These are phyloP conservation scores for Agrypnus murinus DNA, from an alignment of 2,888 invertebrate species.

Conservation along the genomic window DNA sequence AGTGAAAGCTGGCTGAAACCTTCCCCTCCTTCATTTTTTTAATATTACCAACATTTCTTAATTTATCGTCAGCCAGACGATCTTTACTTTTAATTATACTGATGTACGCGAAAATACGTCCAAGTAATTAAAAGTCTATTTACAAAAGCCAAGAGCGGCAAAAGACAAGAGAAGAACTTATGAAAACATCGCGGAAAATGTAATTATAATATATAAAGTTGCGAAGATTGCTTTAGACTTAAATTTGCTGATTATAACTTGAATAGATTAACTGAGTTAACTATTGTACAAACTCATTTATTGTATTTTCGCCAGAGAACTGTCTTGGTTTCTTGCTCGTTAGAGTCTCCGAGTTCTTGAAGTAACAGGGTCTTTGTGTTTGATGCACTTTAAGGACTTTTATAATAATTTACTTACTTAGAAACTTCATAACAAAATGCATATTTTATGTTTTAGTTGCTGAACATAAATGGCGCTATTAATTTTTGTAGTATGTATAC, in stretches of 20 bases:
- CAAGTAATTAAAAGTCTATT: slow-evolving; percentile 24
- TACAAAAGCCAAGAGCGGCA: slow-evolving; percentile 16
- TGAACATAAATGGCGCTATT: too few species aligned
- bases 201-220: slow-evolving; percentile 23
- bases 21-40: slow-evolving; percentile 20
- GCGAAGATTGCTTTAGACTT: slow-evolving; percentile 16
- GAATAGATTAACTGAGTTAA: slow-evolving; percentile 14
- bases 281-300: slow-evolving; percentile 20
- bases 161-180: slow-evolving; percentile 7
- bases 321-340: slow-evolving; percentile 8
- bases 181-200: slow-evolving; percentile 4
- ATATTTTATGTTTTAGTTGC: too few species aligned
- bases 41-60: slow-evolving; percentile 20
- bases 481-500: too few species aligned
- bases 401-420: too few species aligned
- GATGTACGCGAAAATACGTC: slow-evolving; percentile 23
- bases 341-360: background rate
- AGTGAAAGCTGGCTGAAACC: slow-evolving; percentile 2
- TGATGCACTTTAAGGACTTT: too few species aligned
- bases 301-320: slow-evolving; percentile 13
- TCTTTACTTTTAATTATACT: slow-evolving; percentile 23
- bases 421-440: too few species aligned
- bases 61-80: slow-evolving; percentile 13
- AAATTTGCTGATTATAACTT: slow-evolving; percentile 16
- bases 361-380: background rate